Evolutionary conservation across 2,888 invertebrate genomes (phyloP).

Genomic region (Conomelus anceps): DNA sequence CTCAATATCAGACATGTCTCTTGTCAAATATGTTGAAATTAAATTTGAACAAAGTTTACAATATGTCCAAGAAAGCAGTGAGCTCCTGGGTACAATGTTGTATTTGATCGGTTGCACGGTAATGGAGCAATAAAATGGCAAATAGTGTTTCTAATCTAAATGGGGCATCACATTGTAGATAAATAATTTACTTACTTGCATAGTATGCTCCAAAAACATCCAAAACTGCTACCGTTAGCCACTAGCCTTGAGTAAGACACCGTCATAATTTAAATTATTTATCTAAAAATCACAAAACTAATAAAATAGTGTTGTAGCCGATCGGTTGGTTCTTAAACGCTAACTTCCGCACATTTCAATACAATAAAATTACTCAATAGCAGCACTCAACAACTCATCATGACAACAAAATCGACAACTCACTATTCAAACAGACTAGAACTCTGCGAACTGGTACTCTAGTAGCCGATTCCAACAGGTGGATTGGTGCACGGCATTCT

Average conservation of each 20-base stretch:
- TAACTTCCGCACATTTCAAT: not conserved
- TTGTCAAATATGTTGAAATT: not conserved
- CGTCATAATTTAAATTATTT: constrained; percentile 54
- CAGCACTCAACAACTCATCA: not conserved
- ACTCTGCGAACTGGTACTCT: not conserved
- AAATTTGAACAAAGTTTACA: not conserved
- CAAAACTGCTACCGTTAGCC: constrained; percentile 86
- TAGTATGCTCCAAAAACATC: constrained; percentile 86
- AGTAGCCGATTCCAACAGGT: not conserved
- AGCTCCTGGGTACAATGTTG: not conserved
- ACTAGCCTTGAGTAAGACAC: constrained; percentile 85
- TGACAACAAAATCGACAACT: not conserved
- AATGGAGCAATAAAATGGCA: not conserved
- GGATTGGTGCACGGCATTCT: not conserved
- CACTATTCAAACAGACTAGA: not conserved
- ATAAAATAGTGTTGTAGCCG: not conserved
- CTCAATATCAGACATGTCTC: not conserved
- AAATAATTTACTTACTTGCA: constrained; percentile 59
- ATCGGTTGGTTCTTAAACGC: not conserved
- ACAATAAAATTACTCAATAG: not conserved
- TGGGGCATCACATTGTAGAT: not conserved
- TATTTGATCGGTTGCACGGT: not conserved
- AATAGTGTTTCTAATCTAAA: not conserved
- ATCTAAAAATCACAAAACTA: not conserved
- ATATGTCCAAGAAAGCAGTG: not conserved